Conservation (phyloP, 2,797 vertebrate genomes). For the Spinus olivaceus region DNA sequence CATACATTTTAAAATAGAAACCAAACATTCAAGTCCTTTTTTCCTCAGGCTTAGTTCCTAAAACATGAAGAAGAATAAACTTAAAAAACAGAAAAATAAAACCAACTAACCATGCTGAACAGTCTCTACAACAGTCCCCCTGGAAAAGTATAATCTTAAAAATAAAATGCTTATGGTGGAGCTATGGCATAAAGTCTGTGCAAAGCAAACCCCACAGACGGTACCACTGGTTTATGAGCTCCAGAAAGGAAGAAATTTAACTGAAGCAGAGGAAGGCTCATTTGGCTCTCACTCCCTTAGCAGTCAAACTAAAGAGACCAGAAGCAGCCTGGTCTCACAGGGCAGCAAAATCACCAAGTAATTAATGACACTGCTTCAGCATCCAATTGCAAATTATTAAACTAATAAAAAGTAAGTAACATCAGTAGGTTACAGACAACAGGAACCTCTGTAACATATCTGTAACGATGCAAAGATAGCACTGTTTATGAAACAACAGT, state of each 20-base stretch:
- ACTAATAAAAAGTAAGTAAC: not conserved
- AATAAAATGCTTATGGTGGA: not conserved
- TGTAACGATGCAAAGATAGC: not conserved
- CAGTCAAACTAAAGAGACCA: not conserved
- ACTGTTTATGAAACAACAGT: not conserved
- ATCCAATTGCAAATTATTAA: not conserved
- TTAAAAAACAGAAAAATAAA: not conserved
- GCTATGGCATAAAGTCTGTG: not conserved
- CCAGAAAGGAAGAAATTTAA: not conserved
- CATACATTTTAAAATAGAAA: conserved; percentile 98
- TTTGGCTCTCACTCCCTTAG: not conserved
- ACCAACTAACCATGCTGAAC: not conserved
- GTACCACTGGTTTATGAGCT: not conserved
- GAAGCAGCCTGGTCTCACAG: not conserved
- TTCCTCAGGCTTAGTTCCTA: conserved; percentile 93
- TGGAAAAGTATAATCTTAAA: not conserved
- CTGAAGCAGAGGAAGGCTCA: not conserved
- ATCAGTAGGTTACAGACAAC: not conserved
- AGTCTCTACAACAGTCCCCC: not conserved
- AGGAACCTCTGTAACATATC: not conserved
- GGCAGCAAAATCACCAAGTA: not conserved
- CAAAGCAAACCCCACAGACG: not conserved
- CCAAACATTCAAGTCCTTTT: conserved; percentile 95
- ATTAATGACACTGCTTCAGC: not conserved
- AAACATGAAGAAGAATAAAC: not conserved